Percentiles rank a stretch among this genome's conserved stretches.
These are phyloP conservation scores for Danaus melanippus DNA, from an alignment of 1,140 invertebrate genomes.

Conservation along the genomic window DNA sequence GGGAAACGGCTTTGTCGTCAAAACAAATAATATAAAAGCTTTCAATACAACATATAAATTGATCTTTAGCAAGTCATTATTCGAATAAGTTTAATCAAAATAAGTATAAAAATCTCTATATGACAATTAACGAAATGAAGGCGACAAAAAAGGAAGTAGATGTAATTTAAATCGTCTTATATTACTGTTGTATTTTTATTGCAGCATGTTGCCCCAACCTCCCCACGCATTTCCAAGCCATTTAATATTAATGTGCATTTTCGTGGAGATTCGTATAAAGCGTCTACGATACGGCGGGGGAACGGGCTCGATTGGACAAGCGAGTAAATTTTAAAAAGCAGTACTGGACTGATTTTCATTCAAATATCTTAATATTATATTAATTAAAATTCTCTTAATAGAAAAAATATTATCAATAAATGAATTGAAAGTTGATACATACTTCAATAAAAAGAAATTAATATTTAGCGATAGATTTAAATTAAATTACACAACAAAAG, in stretches of 20 bases:
- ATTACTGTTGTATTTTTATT: conserved; percentile 65
- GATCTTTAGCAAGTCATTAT: too few relatives aligned
- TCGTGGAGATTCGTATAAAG: conserved; percentile 69
- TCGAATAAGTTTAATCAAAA: too few relatives aligned
- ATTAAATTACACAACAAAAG: too few relatives aligned
- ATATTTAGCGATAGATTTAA: too few relatives aligned
- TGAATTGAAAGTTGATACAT: too few relatives aligned
- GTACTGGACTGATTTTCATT: conserved; percentile 8
- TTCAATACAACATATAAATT: too few relatives aligned
- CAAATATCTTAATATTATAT: too few relatives aligned
- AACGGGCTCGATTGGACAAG: conserved; percentile 44
- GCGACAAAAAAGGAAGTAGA: conserved; percentile 33
- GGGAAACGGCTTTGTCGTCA: conserved; percentile 63
- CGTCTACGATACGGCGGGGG: conserved; percentile 60
- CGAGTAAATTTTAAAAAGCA: conserved; percentile 56
- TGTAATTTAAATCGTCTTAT: conserved; percentile 43
- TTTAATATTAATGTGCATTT: conserved; percentile 72
- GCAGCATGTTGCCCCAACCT: conserved; percentile 37
- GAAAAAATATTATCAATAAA: too few relatives aligned
- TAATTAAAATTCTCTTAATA: too few relatives aligned
- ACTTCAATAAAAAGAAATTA: too few relatives aligned
- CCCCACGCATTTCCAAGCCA: conserved; percentile 66
- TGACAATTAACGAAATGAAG: too few relatives aligned
- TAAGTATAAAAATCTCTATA: too few relatives aligned
- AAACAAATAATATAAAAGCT: conserved; percentile 20